These are phyloP conservation scores for Ciconia boyciana DNA, from an alignment of 2,113 vertebrate species.

Conservation along the genomic window DNA sequence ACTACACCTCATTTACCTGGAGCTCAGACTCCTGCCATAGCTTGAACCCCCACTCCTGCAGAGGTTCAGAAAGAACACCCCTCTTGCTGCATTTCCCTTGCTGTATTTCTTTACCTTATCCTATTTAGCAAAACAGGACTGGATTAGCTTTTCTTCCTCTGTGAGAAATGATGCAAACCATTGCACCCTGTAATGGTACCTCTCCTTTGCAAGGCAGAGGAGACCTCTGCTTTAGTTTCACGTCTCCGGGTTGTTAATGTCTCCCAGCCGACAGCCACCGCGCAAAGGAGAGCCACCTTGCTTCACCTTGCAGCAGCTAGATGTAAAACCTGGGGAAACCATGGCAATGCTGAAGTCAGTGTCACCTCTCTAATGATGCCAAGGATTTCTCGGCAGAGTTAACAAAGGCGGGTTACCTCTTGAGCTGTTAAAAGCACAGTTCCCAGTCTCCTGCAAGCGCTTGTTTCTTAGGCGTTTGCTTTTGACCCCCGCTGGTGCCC, in stretches of 20 bases:
- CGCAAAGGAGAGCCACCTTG: background rate
- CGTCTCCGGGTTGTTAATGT: fast-evolving
- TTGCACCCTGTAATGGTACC: fast-evolving
- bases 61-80: background rate
- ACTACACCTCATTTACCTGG: background rate
- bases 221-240: background rate
- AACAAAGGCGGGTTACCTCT: background rate
- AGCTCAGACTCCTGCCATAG: background rate
- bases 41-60: fast-evolving
- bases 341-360: background rate
- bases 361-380: background rate
- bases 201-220: background rate
- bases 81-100: too few species aligned
- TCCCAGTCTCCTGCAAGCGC: background rate
- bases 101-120: background rate
- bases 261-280: background rate
- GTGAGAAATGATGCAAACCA: fast-evolving
- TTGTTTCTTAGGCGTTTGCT: background rate
- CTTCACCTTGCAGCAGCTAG: background rate
- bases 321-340: background rate
- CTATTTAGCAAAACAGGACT: background rate
- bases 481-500: background rate
- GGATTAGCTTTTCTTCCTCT: too few species aligned
- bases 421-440: background rate
- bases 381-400: background rate